Base-by-base conservation (phyloP, 1,140 invertebrate genomes). In the Plectrocnemia conspersa region DNA sequence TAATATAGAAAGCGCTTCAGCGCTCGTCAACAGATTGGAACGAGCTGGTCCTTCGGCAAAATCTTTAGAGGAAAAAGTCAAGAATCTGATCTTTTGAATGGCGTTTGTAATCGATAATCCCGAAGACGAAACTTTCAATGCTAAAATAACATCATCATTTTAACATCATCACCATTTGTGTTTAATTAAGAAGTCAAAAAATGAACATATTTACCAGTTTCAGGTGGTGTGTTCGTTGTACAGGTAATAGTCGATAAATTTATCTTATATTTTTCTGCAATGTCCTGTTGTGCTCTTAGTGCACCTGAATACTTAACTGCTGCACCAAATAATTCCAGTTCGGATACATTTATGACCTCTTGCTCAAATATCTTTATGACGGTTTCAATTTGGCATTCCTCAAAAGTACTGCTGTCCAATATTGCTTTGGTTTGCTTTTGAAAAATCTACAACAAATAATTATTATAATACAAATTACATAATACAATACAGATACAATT, bases 21-120 rank as follows among this genome's bases (percentile, higher is more conserved):
- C 77, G 66, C 84, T 80, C 0, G 80, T 79, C 9, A 92, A 73
- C 1, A 91, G 68, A 22, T 77, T 74, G 1, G 86, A 88, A 15
- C 79, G 74, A 0, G 83, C 88, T 2, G 86, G 84, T 0, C 85
- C 85, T 61, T 84, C 83, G 1, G 88, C 87, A 68, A 91, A 91
- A 72, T 90, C 82, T 63, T 87, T 79, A 1, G 86, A 81, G 0
- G 80, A 83, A 57, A 92, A 69, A 0, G 85, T 87, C 0, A 91
- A 73, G 68, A 91, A 90, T 18, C 86, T 74, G 41, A 87, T 82
- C 68, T 85, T 83, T 48, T 76, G 77, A 2, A 86, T 68, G 0
- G 82, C 83, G 62, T 77, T 72, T 3, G 79, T 76, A 27, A 79
- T 68, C 1, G 79, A 49, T 16, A 61, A 15, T 9, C 36, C 3